Conservation (phyloP, 53 echinoderm and acorn worm species). For the Paracentrotus lividus region DNA sequence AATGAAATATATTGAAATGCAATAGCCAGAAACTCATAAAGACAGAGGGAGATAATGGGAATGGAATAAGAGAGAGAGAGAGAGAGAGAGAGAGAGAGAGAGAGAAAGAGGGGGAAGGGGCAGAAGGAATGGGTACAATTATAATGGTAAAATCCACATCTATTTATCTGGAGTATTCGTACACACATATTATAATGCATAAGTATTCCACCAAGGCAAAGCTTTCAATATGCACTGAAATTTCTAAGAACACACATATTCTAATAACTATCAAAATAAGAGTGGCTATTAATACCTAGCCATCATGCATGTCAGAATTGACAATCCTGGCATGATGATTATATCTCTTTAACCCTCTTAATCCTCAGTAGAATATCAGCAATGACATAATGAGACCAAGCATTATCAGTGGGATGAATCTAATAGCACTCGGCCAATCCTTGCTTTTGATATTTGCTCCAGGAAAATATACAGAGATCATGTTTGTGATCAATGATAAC, state of each 20-base stretch:
- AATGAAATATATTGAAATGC: too few relatives aligned
- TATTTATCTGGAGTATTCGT: neutral
- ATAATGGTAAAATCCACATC: neutral
- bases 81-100: neutral
- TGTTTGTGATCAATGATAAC: conserved; percentile 23
- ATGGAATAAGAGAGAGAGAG: neutral
- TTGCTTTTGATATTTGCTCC: conserved; percentile 63
- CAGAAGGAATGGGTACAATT: too few relatives aligned
- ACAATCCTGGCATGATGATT: too few relatives aligned
- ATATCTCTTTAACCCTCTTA: neutral
- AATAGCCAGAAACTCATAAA: neutral
- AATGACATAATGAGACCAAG: neutral
- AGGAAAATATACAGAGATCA: conserved; percentile 51
- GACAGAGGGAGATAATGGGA: neutral
- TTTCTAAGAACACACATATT: neutral
- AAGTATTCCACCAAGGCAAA: neutral
- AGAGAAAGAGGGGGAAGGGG: neutral
- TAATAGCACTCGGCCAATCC: conserved; percentile 10
- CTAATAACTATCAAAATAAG: too few relatives aligned
- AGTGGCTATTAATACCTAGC: too few relatives aligned
- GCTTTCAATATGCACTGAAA: neutral
- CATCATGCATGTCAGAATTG: too few relatives aligned
- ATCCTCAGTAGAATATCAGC: neutral
- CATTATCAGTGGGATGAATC: neutral
- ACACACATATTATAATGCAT: neutral